Percentiles rank a stretch among this genome's conserved stretches.
These are phyloP conservation scores for Hydroisotoma schaefferi DNA, from an alignment of 2,888 invertebrate species.

Conservation along the genomic window DNA sequence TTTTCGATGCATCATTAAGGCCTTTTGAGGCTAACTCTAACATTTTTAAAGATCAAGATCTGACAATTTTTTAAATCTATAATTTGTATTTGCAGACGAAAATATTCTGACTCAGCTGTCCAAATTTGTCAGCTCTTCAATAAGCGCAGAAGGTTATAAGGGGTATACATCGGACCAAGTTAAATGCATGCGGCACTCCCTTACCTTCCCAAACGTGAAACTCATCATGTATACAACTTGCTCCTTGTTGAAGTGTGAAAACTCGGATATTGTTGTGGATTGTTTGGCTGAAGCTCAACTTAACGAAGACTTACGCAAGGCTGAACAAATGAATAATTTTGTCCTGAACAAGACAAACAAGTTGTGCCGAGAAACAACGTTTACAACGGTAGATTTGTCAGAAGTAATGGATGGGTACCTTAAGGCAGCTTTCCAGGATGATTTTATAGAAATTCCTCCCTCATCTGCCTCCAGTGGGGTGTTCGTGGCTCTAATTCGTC, in stretches of 20 bases:
- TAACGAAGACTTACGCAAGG: too few species aligned
- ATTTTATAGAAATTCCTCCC: slow-evolving; percentile 1
- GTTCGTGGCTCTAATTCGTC: slow-evolving; percentile 6
- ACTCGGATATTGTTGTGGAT: slow-evolving; percentile 32
- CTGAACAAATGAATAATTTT: not conserved
- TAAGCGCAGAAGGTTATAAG: slow-evolving; percentile 5
- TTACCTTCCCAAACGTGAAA: slow-evolving; percentile 24
- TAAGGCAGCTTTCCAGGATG: not conserved
- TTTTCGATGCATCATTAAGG: not conserved
- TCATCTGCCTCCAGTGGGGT: slow-evolving; percentile 13
- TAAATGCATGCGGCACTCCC: slow-evolving; percentile 34
- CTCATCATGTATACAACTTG: not conserved
- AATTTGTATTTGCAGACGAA: slow-evolving; percentile 23
- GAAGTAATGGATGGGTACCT: not conserved
- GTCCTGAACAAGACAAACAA: not conserved
- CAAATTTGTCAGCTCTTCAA: slow-evolving; percentile 28
- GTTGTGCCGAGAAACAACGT: not conserved
- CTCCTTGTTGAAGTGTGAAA: slow-evolving; percentile 22
- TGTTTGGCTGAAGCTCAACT: slow-evolving; percentile 20
- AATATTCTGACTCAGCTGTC: slow-evolving; percentile 36
- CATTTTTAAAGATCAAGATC: not conserved
- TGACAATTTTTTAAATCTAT: not conserved
- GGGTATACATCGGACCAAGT: slow-evolving; percentile 26
- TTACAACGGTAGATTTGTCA: not conserved
- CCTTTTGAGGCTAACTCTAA: not conserved